These are phyloP conservation scores for Macaria liturata DNA, from an alignment of 2,888 invertebrate genomes.

Conservation along the genomic window DNA sequence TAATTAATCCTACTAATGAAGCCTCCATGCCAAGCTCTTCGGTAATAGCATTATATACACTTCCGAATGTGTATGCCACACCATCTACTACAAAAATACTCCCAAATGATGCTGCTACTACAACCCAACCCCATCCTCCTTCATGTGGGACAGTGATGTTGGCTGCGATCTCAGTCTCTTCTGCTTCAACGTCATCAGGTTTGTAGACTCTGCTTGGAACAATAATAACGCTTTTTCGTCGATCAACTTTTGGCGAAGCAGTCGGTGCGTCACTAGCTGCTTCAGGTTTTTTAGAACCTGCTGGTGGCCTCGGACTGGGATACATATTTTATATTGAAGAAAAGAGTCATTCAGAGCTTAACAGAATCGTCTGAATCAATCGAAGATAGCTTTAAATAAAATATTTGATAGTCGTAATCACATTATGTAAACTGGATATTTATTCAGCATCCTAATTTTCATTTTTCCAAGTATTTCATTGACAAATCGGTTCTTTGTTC, in stretches of 20 bases:
- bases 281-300: conserved; percentile 8
- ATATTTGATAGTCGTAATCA: too few species aligned
- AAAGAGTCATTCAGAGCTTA: background rate
- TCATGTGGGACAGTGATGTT: conserved; percentile 69
- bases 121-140: conserved; percentile 76
- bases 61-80: conserved; percentile 66
- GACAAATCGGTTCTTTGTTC: too few species aligned
- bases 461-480: too few species aligned
- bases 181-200: conserved; percentile 56
- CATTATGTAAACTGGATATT: too few species aligned
- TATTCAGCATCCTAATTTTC: too few species aligned
- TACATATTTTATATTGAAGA: conserved; percentile 2
- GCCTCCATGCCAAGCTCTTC: conserved; percentile 52
- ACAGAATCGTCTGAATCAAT: too few species aligned
- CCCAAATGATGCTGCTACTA: conserved; percentile 58
- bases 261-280: background rate
- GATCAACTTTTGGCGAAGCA: background rate
- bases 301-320: conserved; percentile 12
- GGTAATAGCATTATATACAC: conserved; percentile 57
- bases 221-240: conserved; percentile 47
- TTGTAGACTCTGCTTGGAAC: conserved; percentile 51
- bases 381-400: too few species aligned
- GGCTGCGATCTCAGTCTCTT: conserved; percentile 74
- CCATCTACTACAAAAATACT: conserved; percentile 65
- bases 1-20: conserved; percentile 60